Percentiles rank a stretch among this genome's conserved stretches.
These are phyloP conservation scores for Drosophila colorata DNA, from an alignment of 2,888 invertebrate genomes.

Conservation along the genomic window DNA sequence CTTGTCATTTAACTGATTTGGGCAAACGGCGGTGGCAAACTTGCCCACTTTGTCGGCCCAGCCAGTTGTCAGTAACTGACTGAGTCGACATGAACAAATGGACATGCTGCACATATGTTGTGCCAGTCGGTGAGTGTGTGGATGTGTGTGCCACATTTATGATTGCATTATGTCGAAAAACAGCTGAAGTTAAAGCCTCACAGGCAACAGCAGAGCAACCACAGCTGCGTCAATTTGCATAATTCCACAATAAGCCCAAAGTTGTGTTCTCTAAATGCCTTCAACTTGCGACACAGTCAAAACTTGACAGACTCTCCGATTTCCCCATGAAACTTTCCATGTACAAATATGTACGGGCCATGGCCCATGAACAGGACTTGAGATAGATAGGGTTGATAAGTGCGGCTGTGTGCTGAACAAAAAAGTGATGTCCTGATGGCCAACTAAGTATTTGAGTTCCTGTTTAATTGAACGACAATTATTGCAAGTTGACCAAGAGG, in stretches of 20 bases:
- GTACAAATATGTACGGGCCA: not conserved
- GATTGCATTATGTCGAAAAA: constrained; percentile 51
- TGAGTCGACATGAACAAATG: constrained; percentile 44
- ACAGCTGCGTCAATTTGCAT: constrained; percentile 64
- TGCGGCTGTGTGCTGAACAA: not conserved
- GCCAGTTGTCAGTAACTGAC: constrained; percentile 39
- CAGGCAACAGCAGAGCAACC: constrained; percentile 36
- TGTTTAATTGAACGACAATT: too few relatives aligned
- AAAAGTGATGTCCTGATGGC: not conserved
- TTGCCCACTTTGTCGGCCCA: constrained; percentile 28
- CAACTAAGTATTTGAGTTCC: too few relatives aligned
- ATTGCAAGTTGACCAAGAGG: too few relatives aligned
- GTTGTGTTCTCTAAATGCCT: constrained; percentile 36
- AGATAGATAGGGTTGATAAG: not conserved
- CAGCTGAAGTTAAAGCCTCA: constrained; percentile 37
- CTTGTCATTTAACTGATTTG: constrained; percentile 54
- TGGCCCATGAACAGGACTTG: not conserved
- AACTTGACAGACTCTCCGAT: constrained; percentile 17
- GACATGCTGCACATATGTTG: constrained; percentile 41
- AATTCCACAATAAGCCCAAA: constrained; percentile 64
- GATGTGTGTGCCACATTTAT: constrained; percentile 31
- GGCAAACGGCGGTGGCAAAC: constrained; percentile 35
- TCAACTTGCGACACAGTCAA: constrained; percentile 31
- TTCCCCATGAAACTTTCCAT: constrained; percentile 4
- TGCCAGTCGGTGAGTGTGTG: not conserved